Evolutionary conservation across 2,888 invertebrate genomes (phyloP).

Genomic region (Craniophora ligustri): DNA sequence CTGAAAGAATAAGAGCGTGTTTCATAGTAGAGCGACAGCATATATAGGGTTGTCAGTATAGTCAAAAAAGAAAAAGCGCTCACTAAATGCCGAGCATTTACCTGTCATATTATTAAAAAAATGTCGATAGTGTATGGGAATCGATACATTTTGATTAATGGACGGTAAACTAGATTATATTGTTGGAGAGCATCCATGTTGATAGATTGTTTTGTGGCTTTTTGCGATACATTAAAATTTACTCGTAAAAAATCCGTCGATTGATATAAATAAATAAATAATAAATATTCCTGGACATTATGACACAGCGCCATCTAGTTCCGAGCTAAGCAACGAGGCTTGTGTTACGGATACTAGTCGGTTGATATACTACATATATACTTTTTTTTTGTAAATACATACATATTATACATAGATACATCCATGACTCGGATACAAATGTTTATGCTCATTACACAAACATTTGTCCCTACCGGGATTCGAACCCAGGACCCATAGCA

Average conservation of each 20-base stretch:
- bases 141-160: conserved; percentile 85
- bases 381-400: too few species aligned
- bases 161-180: conserved; percentile 80
- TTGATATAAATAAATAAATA: conserved; percentile 1
- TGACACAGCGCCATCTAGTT: too few species aligned
- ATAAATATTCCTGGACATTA: too few species aligned
- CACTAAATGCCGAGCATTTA: conserved; percentile 87
- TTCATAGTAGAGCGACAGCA: neutral
- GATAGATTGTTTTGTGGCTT: conserved; percentile 62
- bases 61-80: conserved; percentile 71
- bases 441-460: too few species aligned
- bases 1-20: conserved; percentile 1
- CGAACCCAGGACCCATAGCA: too few species aligned
- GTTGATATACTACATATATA: too few species aligned
- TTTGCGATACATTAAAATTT: conserved; percentile 53
- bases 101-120: conserved; percentile 86
- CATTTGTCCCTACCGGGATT: too few species aligned
- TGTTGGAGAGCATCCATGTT: conserved; percentile 70
- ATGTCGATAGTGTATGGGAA: conserved; percentile 81
- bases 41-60: conserved; percentile 56
- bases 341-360: too few species aligned
- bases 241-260: conserved; percentile 16
- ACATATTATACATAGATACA: too few species aligned
- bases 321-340: too few species aligned
- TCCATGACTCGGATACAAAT: too few species aligned